These are phyloP conservation scores for Microhierax caerulescens DNA, from an alignment of 2,797 vertebrate species.

Conservation along the genomic window DNA sequence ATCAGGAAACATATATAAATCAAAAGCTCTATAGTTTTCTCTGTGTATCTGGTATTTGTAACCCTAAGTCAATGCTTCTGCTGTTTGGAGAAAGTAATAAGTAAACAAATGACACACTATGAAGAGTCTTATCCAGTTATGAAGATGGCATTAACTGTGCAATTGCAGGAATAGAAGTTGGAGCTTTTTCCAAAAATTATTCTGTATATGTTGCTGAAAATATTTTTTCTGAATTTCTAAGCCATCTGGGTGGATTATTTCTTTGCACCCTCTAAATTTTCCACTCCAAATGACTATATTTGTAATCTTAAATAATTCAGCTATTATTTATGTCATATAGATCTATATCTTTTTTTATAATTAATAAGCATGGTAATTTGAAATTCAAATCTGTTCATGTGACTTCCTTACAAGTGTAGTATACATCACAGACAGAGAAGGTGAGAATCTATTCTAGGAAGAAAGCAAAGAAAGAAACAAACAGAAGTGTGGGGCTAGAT, in stretches of 20 bases:
- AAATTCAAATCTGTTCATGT: neutral
- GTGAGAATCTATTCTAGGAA: neutral
- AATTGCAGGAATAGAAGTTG: neutral
- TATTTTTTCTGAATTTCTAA: neutral
- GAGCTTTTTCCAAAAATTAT: fast-evolving
- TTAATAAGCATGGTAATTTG: neutral
- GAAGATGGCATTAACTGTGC: neutral
- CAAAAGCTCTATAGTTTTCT: neutral
- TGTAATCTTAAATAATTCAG: neutral
- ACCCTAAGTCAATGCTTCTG: neutral
- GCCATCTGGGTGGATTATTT: neutral
- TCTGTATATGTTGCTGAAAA: neutral
- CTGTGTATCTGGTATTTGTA: neutral
- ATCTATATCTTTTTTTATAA: neutral
- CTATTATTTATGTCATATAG: neutral
- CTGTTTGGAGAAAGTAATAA: neutral
- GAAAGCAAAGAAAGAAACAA: neutral
- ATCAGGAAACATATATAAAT: neutral
- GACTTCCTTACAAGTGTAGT: neutral
- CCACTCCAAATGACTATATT: neutral
- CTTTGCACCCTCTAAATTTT: neutral
- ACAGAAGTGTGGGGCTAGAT: neutral
- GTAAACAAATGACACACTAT: neutral
- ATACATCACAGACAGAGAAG: neutral
- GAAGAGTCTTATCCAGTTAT: neutral